Evolutionary conservation across 1,140 invertebrate genomes (phyloP), one percentile per base, ranked within the genome.

Genomic region (Ceratina japonica): DNA sequence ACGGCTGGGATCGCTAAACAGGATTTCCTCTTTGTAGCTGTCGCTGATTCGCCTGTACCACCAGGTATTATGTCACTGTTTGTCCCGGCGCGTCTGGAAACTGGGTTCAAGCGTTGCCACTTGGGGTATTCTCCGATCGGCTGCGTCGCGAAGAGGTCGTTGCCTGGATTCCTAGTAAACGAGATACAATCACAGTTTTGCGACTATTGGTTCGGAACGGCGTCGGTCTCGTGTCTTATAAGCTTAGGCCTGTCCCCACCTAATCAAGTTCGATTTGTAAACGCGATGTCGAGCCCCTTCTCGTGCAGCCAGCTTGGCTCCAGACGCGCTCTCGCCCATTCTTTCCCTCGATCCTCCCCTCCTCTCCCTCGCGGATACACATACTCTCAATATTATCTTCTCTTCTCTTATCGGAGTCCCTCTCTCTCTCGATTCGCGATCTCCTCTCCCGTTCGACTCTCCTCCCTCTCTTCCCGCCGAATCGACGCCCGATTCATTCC

Each of bases 291-390:
- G 86, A 91, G 88, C 89, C 89, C 85, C 88, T 90, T 89, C 85
- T 83, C 77, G 81, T 86, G 88, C 89, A 92, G 92, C 87, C 91
- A 91, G 91, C 90, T 89, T 92, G 91, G 91, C 90, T 87, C 87
- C 89, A 91, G 87, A 89, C 83, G 84, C 85, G 74, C 74, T 12
- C 27, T 66, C 54, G 37, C 71, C 77, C 79, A 86, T 56, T 68
- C 66, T 64, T 58, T 75, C 74, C 69, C 69, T 77, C 37, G 37
- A 44, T 44, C 5, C 69, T 51, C 59, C 62, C 44, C 56, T 1
- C 20, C n/a, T 4, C n/a, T 63, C n/a, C 54, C 52, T 3, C 16
- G 22, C 7, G 12, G 1, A 54, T 49, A 44, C 20, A 18, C 54
- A 16, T 56, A 18, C 54, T 56, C 54, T 8, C 5, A 13, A 16